Conservation (phyloP, 2,888 invertebrate species). For the Anthophora plumipes region DNA sequence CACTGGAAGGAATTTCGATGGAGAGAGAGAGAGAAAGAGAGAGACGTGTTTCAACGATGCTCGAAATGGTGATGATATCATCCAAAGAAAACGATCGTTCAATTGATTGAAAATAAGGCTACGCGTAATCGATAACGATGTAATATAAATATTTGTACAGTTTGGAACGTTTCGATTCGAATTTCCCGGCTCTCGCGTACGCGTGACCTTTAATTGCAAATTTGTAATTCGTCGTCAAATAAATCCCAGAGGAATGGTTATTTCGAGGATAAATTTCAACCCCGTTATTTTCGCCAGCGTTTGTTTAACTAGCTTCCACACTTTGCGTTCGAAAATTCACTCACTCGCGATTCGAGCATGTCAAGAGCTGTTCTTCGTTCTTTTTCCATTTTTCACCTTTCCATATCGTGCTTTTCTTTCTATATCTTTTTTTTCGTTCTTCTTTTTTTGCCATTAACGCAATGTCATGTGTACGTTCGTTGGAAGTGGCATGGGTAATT, state of each 20-base stretch:
- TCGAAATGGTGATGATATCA: not conserved
- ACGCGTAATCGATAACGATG: not conserved
- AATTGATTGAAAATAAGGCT: not conserved
- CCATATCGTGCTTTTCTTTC: not conserved
- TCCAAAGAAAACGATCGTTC: not conserved
- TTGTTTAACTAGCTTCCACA: conserved; percentile 20
- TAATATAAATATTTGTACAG: not conserved
- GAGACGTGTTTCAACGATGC: no score
- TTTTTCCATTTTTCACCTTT: conserved; percentile 7
- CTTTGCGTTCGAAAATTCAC: not conserved
- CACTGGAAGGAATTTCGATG: not conserved
- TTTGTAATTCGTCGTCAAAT: conserved; percentile 1
- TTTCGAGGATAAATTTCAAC: conserved; percentile 14
- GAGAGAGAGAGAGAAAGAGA: no score
- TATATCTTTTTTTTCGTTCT: not conserved
- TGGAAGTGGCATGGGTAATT: conserved; percentile 38
- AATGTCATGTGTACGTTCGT: conserved; percentile 12
- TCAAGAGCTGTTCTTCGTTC: not conserved
- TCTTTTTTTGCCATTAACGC: conserved; percentile 36
- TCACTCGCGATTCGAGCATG: not conserved
- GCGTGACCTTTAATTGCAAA: conserved; percentile 26
- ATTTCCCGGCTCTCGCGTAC: not conserved
- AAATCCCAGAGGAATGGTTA: conserved; percentile 7
- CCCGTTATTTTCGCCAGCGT: conserved; percentile 10
- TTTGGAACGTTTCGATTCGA: not conserved